Base-by-base conservation (phyloP, 2,888 invertebrate species). In the Melanchra persicariae region DNA sequence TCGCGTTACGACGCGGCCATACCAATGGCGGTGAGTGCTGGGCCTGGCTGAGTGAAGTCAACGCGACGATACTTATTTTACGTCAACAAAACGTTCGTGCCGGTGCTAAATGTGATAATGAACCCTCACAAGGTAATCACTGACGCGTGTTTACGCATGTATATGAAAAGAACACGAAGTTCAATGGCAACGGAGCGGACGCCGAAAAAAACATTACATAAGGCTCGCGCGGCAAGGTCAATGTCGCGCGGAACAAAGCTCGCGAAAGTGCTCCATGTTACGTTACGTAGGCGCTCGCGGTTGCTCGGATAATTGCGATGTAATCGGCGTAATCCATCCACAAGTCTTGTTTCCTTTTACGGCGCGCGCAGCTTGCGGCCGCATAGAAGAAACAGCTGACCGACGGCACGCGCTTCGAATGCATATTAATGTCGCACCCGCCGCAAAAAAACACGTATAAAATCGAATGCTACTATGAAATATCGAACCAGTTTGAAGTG, bases 341-440 rank as follows among this genome's bases (percentile, higher is more conserved):
- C 91, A 83, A 89, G 91, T 85, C 94, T 88, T 88, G 94, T 94
- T 95, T 94, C 95, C 95, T 91, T 96, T 91, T 94, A 95, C 90
- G 95, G 95, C 87, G 89, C 89, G 90, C 90, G 93, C 95, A 95
- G 95, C 95, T 95, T 94, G 95, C 90, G 89, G 88, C 88, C 91
- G 88, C 93, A 93, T 94, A 94, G 94, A 93, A 94, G 93, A 94
- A 93, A 94, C 95, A 96, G 95, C 95, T 96, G 95, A 95, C 92
- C 92, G 91, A 90, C 81, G 90, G 95, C 95, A 95, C 95, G 95
- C 94, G 95, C 93, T 91, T 90, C 91, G 88, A 89, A 91, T 93
- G 94, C 94, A 94, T 95, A 94, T 94, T 94, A 92, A 95, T 94
- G 93, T 88, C 89, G 91, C 91, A 90, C 90, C 91, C 90, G 91